Conservation (phyloP, 2,888 invertebrate genomes). For the Spodoptera picta region DNA sequence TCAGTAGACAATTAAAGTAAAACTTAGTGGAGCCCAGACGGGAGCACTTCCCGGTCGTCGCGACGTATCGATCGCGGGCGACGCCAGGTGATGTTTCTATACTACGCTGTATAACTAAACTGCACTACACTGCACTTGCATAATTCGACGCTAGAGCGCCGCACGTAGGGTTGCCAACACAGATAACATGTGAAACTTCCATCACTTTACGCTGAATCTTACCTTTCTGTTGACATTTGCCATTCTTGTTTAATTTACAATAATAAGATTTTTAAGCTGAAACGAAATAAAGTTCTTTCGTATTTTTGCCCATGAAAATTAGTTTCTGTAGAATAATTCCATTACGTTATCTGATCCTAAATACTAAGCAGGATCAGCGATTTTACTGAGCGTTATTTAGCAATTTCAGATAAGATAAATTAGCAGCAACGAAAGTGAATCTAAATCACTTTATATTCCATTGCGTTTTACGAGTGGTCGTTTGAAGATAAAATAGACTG, state of each 20-base stretch:
- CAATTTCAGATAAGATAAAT: conserved; percentile 27
- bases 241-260: too few species aligned
- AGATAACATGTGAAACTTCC: too few species aligned
- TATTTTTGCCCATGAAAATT: conserved; percentile 10
- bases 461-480: conserved; percentile 33
- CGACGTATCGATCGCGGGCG: conserved; percentile 71
- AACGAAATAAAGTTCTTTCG: too few species aligned
- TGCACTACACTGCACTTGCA: conserved; percentile 54
- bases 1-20: conserved; percentile 50
- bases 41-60: conserved; percentile 61
- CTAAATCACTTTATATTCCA: conserved; percentile 30
- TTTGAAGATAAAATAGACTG: conserved; percentile 24
- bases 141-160: conserved; percentile 44
- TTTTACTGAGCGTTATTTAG: conserved; percentile 16
- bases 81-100: conserved; percentile 63
- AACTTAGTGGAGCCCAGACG: conserved; percentile 41
- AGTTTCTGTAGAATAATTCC: conserved; percentile 24
- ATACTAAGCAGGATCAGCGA: conserved; percentile 16
- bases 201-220: too few species aligned
- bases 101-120: conserved; percentile 46
- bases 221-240: too few species aligned
- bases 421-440: conserved; percentile 21
- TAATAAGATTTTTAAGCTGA: too few species aligned
- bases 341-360: conserved; percentile 29
- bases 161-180: conserved; percentile 35